Base-by-base conservation (phyloP, 2,888 invertebrate species). In the Agonum fuliginosum region DNA sequence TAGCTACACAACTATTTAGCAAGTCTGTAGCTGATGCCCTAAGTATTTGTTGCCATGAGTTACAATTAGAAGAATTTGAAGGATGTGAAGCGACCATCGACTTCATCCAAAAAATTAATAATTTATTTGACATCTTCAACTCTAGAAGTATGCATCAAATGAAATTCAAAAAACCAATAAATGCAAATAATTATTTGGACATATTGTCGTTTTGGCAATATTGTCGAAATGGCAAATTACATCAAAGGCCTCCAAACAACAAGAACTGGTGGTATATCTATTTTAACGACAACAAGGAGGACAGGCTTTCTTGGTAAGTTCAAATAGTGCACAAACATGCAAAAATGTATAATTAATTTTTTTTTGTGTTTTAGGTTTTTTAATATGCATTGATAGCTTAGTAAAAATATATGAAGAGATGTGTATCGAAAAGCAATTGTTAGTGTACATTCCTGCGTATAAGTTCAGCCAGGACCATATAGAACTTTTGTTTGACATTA, bases 21-120 rank as follows among this genome's bases (percentile, higher is more conserved):
- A 74, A 79, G 34, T 81, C 80, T 12, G 81, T 81, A 30, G 81
- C 82, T 43, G 81, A 83, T 75, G 80, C 82, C 17, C 24, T 83
- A 4, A 48, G 79, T 41, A 79, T 79, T 46, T 83, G 81, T 34
- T 54, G 70, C 27, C 69, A 80, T 17, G 58, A 74, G n/a, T 30
- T 82, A 20, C 71, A 80, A 71, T 65, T 81, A 5, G 62, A 75
- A 4, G 10, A 80, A 27, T 83, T 83, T 78, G 19, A 75, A 74
- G 46, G 74, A n/a, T 78, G 79, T 65, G 71, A 43, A 51, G 69
- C 79, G 5, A 82, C 82, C 6, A 54, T 79, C 19, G 30, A 78
- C 41, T 82, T 83, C 73, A 76, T 81, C 5, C 67, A 65, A 48
- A 75, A 74, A 8, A 34, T 81, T 14, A 81, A 83, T 78, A 65